Percentiles rank a stretch among this genome's conserved stretches.
Evolutionary conservation across 2,888 invertebrate genomes (phyloP).

Genomic region (Ischnura elegans): DNA sequence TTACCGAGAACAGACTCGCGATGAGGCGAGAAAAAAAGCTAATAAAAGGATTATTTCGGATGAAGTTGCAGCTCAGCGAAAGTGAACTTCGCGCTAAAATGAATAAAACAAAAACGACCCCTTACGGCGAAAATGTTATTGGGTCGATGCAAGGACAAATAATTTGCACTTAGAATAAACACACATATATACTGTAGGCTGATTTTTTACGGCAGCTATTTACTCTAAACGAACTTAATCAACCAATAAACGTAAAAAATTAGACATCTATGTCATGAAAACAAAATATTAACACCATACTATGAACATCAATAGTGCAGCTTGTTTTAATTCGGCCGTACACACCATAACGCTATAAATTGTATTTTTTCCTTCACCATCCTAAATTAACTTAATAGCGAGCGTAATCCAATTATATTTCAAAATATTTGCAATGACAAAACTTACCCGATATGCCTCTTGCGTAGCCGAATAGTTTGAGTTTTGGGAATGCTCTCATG

Average conservation of each 20-base stretch:
- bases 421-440: neutral
- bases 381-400: too few relatives aligned
- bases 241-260: neutral
- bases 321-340: neutral
- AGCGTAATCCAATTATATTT: neutral
- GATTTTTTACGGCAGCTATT: too few relatives aligned
- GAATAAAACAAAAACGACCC: neutral
- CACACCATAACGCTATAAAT: too few relatives aligned
- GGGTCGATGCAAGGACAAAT: constrained; percentile 10
- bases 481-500: constrained; percentile 88
- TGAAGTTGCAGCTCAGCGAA: too few relatives aligned
- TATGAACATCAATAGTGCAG: neutral
- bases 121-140: neutral
- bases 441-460: constrained; percentile 91
- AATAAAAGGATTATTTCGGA: too few relatives aligned
- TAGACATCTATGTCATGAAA: neutral
- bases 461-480: constrained; percentile 89
- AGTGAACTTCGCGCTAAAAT: too few relatives aligned
- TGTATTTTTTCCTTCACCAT: neutral
- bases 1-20: too few relatives aligned
- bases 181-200: too few relatives aligned
- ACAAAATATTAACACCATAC: neutral
- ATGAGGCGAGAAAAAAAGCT: too few relatives aligned
- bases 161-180: neutral
- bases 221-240: too few relatives aligned